A percentile compares a stretch with the other conserved stretches of the same genome.
These are phyloP conservation scores for Furnarius figulus DNA, from an alignment of 2,113 vertebrate genomes.

Conservation along the genomic window DNA sequence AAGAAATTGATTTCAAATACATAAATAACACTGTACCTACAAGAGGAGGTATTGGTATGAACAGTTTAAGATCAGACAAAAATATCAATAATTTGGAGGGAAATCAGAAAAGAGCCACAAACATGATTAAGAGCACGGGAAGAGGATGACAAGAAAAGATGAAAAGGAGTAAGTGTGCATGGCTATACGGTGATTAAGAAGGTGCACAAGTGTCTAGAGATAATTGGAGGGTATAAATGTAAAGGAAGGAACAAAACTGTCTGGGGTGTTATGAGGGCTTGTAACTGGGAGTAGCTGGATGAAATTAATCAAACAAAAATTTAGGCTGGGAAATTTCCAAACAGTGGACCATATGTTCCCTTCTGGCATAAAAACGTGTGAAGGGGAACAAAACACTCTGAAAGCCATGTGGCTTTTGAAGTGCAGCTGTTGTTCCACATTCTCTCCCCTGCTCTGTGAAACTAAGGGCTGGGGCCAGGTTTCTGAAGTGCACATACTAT, in stretches of 20 bases:
- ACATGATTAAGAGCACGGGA: not conserved
- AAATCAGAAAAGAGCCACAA: slow-evolving; percentile 3
- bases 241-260: slow-evolving; percentile 27
- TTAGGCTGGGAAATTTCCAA: slow-evolving; percentile 63
- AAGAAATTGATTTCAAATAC: not conserved
- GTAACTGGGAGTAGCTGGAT: slow-evolving; percentile 57
- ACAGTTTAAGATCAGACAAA: not conserved
- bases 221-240: slow-evolving; percentile 47
- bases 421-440: slow-evolving; percentile 67
- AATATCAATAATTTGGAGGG: not conserved
- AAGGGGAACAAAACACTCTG: slow-evolving; percentile 53
- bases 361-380: slow-evolving; percentile 62
- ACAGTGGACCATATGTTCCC: slow-evolving; percentile 58
- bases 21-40: not conserved
- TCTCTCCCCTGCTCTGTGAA: slow-evolving; percentile 38
- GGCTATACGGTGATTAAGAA: slow-evolving; percentile 34
- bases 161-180: not conserved
- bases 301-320: slow-evolving; percentile 69
- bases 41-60: not conserved
- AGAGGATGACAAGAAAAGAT: not conserved
- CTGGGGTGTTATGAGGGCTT: slow-evolving; percentile 35
- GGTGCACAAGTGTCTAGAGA: not conserved
- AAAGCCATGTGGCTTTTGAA: slow-evolving; percentile 67
- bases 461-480: slow-evolving; percentile 32
- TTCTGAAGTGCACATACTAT: slow-evolving; percentile 42